Base-by-base conservation (phyloP, 2,888 invertebrate genomes). In the Nomada ferruginata region DNA sequence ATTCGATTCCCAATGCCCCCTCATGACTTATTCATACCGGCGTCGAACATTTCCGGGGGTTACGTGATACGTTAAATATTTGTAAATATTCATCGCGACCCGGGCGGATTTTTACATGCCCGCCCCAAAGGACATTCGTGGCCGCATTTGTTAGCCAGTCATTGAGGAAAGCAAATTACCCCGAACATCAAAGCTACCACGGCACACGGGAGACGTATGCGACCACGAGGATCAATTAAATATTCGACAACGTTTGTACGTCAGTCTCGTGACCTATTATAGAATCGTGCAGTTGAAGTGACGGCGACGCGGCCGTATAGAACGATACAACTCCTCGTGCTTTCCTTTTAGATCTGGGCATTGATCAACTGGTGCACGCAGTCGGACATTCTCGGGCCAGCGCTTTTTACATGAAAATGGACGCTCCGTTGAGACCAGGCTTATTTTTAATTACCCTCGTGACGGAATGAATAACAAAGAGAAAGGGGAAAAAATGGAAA, bases 11-110 rank as follows among this genome's bases (percentile, higher is more conserved):
- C 73, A 53, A 71, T 75, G 61, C 36, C 60, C 13, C 42, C 63
- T 77, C 65, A 74, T 83, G 77, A 73, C 65, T 83, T 83, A 83
- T 82, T 83, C 83, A 73, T 73, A 53, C 68, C 53, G n/a, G 36
- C 20, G 13, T 18, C 26, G 36, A 70, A 23, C 77, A 52, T 74
- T 68, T 11, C 68, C 50, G 47, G 23, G 47, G 61, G 77, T 77
- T 82, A 83, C 69, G 70, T 7, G 83, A 74, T 77, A 77, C 83
- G 73, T 82, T 83, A 82, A 83, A 70, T 81, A 66, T 82, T 82
- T 75, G 82, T 75, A 82, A 83, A 73, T 81, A 81, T 82, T 82
- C 82, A 78, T 80, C 55, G 55, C 29, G 52, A 66, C 60, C 50
- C 11, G 15, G 18, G 15, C 20, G n/a, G 65, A 29, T 63, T 69